Evolutionary conservation across 2,888 invertebrate species (phyloP), one percentile per base, ranked within the genome.

Genomic region (Ophion costatus): DNA sequence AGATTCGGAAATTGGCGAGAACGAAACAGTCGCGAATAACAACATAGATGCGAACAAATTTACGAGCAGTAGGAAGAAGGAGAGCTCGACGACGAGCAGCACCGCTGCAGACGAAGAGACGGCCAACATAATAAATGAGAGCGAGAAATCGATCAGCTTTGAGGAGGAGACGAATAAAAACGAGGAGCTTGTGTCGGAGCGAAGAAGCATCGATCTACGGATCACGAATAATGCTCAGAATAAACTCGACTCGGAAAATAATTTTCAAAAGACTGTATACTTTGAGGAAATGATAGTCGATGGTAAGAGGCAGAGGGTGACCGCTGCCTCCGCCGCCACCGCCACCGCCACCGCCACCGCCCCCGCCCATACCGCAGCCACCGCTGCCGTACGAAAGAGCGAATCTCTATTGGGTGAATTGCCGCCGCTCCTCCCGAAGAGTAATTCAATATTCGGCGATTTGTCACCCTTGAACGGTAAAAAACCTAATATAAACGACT

Each of bases 211-310:
- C 57, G 92, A 93, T 84, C 63, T 91, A 88, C 90, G 91, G 80
- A 90, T 90, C 86, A 88, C 88, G 66, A 92, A 93, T 87, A 93
- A 92, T 89, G 89, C 91, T 88, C 92, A 92, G 89, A 92, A 91
- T 88, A 91, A 87, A 64, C 87, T 86, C 80, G 90, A 89, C 73
- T 86, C 87, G 76, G 89, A 90, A 38, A 92, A 91, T 86, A 92
- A 90, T 89, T 90, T 90, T 78, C 91, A 91, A 6, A 93, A 91
- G 86, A 91, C 91, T 51, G 89, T 93, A 71, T 93, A 90, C 85
- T 93, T 93, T 80, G 93, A 93, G 80, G 92, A 93, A 88, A 92
- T 93, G 80, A 93, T 93, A 79, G 90, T 91, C 74, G 93, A 91
- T 75, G 93, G 93, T 33, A 91, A 91, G 83, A 92, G 89, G 80